Base-by-base conservation (phyloP, 1,140 invertebrate genomes). In the Drosophila guanche region DNA sequence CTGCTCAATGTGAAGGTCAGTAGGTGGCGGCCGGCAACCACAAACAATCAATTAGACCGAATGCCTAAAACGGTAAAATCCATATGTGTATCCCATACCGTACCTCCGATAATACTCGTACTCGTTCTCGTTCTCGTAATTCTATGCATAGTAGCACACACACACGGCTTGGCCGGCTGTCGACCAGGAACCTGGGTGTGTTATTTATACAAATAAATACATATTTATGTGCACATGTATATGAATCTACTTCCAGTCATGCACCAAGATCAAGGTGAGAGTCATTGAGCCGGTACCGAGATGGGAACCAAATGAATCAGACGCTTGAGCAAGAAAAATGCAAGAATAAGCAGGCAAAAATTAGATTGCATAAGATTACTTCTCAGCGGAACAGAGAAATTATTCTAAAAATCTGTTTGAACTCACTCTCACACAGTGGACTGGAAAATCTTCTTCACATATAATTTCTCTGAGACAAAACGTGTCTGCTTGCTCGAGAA, bases 1-100 rank as follows among this genome's bases (percentile, higher is more conserved):
- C 70, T 56, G 73, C 74, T 88, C 83, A 88, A 88, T 88, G 83
- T 88, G 83, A 88, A 88, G 83, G 83, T 88, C 83, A 88, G 83
- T 88, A 88, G 83, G 83, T 88, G 83, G 83, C 78, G 78, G 81
- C 74, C 83, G 63, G 66, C 83, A 68, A 75, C 78, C 62, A 66
- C 78, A 74, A 68, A 79, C 83, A 83, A 83, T 88, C 83, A 86
- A 89, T 89, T 89, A 88, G 78, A 78, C 61, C 57, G 70, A 74
- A 63, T 74, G 70, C 75, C 74, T 79, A 74, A 81, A 88, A 89
- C 83, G 81, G 81, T 88, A 76, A 81, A 80, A 66, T 56, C 72
- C 63, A 76, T 66, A 72, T 81, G 72, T 65, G 72, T 57, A 12
- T 37, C 3, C 33, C 33, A 33, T 37, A 76, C 73, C 61, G 57